A percentile compares a stretch with the other conserved stretches of the same genome.
These are phyloP conservation scores for Orgyia antiqua DNA, from an alignment of 2,888 invertebrate genomes.

Conservation along the genomic window DNA sequence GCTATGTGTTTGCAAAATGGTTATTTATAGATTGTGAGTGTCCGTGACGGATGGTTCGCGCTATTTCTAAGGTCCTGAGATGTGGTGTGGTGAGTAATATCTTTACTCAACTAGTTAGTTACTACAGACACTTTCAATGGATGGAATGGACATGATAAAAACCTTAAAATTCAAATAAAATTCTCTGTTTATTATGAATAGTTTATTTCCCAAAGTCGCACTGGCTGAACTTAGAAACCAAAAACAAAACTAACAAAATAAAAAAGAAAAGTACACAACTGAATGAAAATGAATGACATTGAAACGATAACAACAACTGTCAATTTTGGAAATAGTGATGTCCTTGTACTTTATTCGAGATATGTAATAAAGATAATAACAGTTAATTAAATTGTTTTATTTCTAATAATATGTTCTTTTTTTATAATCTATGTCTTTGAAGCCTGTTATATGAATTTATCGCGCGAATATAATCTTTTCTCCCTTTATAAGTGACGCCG, in stretches of 20 bases:
- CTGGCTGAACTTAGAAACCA: conserved; percentile 16
- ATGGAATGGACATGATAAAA: background rate
- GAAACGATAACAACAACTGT: conserved; percentile 12
- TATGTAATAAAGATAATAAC: background rate
- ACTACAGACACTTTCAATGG: conserved; percentile 14
- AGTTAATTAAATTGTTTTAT: no score
- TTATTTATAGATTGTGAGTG: conserved; percentile 64
- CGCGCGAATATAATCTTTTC: conserved; percentile 43
- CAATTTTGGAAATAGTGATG: conserved; percentile 47
- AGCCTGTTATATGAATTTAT: conserved; percentile 24
- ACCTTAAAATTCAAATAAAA: no score
- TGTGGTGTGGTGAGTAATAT: conserved; percentile 38
- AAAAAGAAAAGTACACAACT: conserved; percentile 6
- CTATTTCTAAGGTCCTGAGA: conserved; percentile 54
- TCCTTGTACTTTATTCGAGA: conserved; percentile 6
- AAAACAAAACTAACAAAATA: conserved; percentile 9
- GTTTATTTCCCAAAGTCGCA: conserved; percentile 12
- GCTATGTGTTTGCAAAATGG: conserved; percentile 66
- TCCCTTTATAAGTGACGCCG: conserved; percentile 45
- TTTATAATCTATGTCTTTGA: background rate
- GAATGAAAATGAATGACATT: background rate
- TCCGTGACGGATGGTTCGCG: conserved; percentile 62
- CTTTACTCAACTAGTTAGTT: conserved; percentile 12
- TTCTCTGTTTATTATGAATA: conserved; percentile 14
- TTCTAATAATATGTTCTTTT: conserved; percentile 1